Evolutionary conservation across 2,113 vertebrate species (phyloP).

Genomic region (Polypterus bichir): DNA sequence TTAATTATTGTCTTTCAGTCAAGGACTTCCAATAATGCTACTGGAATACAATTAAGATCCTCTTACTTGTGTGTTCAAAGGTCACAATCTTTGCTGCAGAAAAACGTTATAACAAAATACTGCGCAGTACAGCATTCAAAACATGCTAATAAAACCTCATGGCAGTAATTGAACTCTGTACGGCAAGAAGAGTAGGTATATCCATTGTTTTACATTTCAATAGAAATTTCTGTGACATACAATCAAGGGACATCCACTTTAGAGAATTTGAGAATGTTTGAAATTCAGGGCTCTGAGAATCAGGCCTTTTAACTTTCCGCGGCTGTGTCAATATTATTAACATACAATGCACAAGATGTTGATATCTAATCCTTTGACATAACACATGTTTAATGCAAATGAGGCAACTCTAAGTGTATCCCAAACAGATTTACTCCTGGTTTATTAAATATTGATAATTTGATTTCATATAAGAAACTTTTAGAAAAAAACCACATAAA

Average conservation of each 20-base stretch:
- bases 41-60: no score
- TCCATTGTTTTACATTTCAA: not conserved
- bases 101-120: no score
- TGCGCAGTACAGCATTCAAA: no score
- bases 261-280: not conserved
- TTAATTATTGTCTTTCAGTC: no score
- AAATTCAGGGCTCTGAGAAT: not conserved
- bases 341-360: not conserved
- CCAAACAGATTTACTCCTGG: not conserved
- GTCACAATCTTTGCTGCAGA: no score
- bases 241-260: not conserved
- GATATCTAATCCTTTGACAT: not conserved
- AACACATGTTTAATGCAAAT: not conserved
- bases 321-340: not conserved
- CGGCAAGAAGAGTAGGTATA: not conserved
- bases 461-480: no score
- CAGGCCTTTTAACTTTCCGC: not conserved
- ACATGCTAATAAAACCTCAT: no score
- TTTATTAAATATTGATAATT: not conserved
- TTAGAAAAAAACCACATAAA: no score
- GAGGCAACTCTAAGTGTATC: no score
- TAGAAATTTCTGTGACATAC: not conserved
- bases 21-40: no score
- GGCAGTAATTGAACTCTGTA: not conserved
- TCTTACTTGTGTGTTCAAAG: no score